phyloP scores from a whole-genome alignment of 2,888 invertebrate species.

The Sycophila texana region DNA sequence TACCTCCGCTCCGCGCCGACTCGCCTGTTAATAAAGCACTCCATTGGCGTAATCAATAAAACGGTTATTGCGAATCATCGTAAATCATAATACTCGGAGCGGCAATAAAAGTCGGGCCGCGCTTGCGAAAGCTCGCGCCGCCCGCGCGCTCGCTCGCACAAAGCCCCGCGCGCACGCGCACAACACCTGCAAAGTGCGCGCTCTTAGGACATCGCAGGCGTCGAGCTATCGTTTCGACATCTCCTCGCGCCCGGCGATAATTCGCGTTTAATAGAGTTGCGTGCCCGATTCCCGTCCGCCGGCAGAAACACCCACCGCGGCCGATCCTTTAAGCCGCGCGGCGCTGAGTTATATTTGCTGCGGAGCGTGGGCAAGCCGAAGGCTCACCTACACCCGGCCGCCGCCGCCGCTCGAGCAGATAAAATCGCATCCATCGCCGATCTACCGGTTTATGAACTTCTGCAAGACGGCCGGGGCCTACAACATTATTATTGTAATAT shows the following conservation, averaged over 20 bases:
- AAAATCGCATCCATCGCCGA: constrained; percentile 31
- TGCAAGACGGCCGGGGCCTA: neutral
- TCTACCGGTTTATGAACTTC: neutral
- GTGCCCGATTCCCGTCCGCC: constrained; percentile 34
- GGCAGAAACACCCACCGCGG: constrained; percentile 42
- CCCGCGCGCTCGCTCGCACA: constrained; percentile 13
- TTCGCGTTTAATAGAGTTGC: constrained; percentile 50
- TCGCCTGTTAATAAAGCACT: constrained; percentile 41
- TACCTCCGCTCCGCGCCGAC: constrained; percentile 18
- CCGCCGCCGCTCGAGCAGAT: constrained; percentile 19
- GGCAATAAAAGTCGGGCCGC: constrained; percentile 15
- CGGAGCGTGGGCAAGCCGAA: constrained; percentile 5
- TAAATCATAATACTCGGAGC: constrained; percentile 46
- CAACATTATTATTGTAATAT: no score
- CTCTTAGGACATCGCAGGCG: constrained; percentile 36
- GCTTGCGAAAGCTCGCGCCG: constrained; percentile 15
- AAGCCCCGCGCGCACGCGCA: no score
- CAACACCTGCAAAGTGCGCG: constrained; percentile 36
- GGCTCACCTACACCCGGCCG: constrained; percentile 27
- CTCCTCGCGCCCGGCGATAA: constrained; percentile 46
- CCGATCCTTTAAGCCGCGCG: neutral
- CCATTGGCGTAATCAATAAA: constrained; percentile 46
- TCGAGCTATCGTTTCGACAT: constrained; percentile 54
- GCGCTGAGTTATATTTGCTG: constrained; percentile 42
- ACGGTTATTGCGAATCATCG: constrained; percentile 32